Evolutionary conservation across 64 coral and sea anemone species (phyloP), one percentile per base, ranked within the genome.

Genomic region (Catalaphyllia jardinei): DNA sequence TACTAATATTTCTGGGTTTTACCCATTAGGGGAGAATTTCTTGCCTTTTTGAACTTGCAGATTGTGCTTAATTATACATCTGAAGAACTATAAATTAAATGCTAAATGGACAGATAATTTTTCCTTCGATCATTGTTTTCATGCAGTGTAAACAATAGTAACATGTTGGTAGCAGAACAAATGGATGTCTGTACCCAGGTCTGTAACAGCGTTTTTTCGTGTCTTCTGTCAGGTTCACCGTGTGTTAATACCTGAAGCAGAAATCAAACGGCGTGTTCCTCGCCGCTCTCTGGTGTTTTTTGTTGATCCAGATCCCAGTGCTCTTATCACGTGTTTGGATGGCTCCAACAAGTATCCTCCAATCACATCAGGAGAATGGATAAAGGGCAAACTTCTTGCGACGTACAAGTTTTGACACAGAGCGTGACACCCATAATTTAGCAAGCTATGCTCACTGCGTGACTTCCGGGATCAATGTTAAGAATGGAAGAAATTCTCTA

Each of bases 331-430:
- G 16, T 81, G 79, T n/a, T 39, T 81, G 20, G 79, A 81, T 62
- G 79, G 79, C 13, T 81, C 79, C 14, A 81, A 57, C 51, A 81
- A 81, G 28, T 81, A 81, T 24, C 42, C 51, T 18, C 79, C 79
- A 25, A 81, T 81, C 5, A 81, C 20, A 1, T 17, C 42, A 8
- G 50, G 79, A 31, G 51, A 81, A 51, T 81, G 33, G 29, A 39
- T 75, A 18, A 75, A 75, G 13, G 29, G 33, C 22, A 75, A 75
- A 39, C 33, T 75, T 18, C 6, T 12, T 75, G 73, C 73, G 22
- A 75, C 73, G 2, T 75, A 75, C 35, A 31, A 35, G 29, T 75
- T 19, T 35, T 75, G 73, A 75, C 22, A 69, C 6, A 27, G 65
- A 69, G 65, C 22, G 8, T 27, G 65, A 11, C 22, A 69, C 1